phyloP scores from a whole-genome alignment of 1,140 invertebrate genomes.

The Zaprionus inermis region DNA sequence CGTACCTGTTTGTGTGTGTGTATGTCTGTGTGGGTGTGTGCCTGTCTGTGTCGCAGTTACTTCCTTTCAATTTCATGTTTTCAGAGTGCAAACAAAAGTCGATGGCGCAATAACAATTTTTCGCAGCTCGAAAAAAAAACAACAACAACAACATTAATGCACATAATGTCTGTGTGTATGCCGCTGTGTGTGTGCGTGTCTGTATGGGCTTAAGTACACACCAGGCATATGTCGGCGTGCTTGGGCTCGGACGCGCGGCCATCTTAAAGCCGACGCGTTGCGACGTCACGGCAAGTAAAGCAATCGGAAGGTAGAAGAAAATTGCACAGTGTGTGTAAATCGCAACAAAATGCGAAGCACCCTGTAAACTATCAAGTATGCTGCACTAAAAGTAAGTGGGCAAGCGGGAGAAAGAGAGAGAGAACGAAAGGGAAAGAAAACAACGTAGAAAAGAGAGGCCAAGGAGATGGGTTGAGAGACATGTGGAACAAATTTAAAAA shows the following conservation, averaged over 20 bases:
- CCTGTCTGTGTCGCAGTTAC: constrained; percentile 46
- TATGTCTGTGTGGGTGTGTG: constrained; percentile 10
- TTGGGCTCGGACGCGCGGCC: constrained; percentile 13
- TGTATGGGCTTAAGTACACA: constrained; percentile 9
- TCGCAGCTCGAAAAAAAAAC: constrained; percentile 46
- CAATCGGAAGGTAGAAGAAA: constrained; percentile 15
- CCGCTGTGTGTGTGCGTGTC: background rate
- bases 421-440: background rate
- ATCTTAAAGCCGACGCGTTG: constrained; percentile 34
- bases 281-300: constrained; percentile 23
- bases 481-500: background rate
- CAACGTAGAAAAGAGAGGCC: background rate
- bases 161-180: constrained; percentile 19
- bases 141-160: constrained; percentile 33
- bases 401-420: background rate
- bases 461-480: background rate
- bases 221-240: constrained; percentile 16
- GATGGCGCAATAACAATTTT: constrained; percentile 59
- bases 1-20: constrained; percentile 2
- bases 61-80: constrained; percentile 64
- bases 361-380: constrained; percentile 9
- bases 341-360: constrained; percentile 5
- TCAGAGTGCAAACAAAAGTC: constrained; percentile 57
- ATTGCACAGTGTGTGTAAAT: background rate
- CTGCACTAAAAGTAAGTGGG: background rate